These are phyloP conservation scores for Meda fulgida DNA, from an alignment of 2,797 vertebrate genomes.

Conservation along the genomic window DNA sequence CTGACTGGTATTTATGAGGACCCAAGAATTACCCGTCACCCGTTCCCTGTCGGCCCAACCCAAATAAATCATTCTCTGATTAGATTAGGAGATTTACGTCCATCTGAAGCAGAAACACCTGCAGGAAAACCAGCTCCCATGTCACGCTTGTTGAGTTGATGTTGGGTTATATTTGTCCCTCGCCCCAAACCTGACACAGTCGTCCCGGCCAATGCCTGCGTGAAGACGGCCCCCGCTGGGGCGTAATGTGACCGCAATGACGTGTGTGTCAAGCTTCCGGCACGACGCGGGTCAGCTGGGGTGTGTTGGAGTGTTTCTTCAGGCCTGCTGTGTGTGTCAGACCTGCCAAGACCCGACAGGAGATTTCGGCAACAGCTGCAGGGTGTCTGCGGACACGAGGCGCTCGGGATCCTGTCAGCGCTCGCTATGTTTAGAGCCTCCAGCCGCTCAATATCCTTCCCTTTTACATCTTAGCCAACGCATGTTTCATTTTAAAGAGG, in stretches of 20 bases:
- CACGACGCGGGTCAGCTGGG: constrained; percentile 58
- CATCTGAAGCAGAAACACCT: constrained; percentile 71
- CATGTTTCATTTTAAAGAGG: not conserved
- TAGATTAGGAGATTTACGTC: constrained; percentile 72
- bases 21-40: constrained; percentile 26
- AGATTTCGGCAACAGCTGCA: constrained; percentile 76
- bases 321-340: constrained; percentile 69
- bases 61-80: constrained; percentile 56
- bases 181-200: constrained; percentile 61
- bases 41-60: constrained; percentile 5
- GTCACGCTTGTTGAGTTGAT: constrained; percentile 63
- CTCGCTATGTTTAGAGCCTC: constrained; percentile 46
- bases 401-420: constrained; percentile 46
- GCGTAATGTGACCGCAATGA: constrained; percentile 75
- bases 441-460: not conserved
- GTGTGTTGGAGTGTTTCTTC: constrained; percentile 62
- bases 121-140: constrained; percentile 62
- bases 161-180: constrained; percentile 43
- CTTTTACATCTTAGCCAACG: not conserved
- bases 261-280: constrained; percentile 74
- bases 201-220: constrained; percentile 56
- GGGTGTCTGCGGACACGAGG: constrained; percentile 58
- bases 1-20: constrained; percentile 42
- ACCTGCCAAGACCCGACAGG: constrained; percentile 71
- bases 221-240: constrained; percentile 69